phyloP scores from a whole-genome alignment of 2,113 vertebrate genomes.

The Isichthys henryi region DNA sequence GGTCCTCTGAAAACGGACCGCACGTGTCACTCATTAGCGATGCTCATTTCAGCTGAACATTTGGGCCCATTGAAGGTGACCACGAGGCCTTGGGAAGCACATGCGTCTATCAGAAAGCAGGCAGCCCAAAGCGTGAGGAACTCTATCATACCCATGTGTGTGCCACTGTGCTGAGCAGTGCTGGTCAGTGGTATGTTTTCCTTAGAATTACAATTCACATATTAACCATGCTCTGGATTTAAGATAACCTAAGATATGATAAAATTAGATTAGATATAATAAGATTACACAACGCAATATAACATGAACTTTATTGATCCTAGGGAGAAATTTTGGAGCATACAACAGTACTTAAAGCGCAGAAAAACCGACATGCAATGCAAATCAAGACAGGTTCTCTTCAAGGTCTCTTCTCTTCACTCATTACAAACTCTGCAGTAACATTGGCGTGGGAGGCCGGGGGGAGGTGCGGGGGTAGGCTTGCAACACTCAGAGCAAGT shows the following conservation, averaged over 20 bases:
- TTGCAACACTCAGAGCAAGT: background rate
- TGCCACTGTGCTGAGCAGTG: background rate
- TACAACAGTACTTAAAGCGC: background rate
- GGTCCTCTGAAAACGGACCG: background rate
- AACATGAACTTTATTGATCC: background rate
- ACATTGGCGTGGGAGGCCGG: background rate
- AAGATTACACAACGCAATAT: background rate
- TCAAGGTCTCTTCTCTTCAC: background rate
- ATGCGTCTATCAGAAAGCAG: background rate
- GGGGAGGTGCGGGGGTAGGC: background rate
- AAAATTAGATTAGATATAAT: background rate
- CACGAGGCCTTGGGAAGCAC: background rate
- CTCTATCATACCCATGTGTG: background rate
- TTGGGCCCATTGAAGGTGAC: background rate
- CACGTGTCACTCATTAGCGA: background rate
- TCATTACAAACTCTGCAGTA: background rate
- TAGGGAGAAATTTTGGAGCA: background rate
- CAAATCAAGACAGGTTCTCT: background rate
- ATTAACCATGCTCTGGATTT: background rate
- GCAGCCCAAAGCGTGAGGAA: background rate
- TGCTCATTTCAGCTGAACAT: background rate
- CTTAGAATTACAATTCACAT: background rate
- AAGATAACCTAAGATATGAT: background rate
- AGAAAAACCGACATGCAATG: background rate
- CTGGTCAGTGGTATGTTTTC: background rate